These are phyloP conservation scores for Pharmacophagus antenor DNA, from an alignment of 2,888 invertebrate species.

Conservation along the genomic window DNA sequence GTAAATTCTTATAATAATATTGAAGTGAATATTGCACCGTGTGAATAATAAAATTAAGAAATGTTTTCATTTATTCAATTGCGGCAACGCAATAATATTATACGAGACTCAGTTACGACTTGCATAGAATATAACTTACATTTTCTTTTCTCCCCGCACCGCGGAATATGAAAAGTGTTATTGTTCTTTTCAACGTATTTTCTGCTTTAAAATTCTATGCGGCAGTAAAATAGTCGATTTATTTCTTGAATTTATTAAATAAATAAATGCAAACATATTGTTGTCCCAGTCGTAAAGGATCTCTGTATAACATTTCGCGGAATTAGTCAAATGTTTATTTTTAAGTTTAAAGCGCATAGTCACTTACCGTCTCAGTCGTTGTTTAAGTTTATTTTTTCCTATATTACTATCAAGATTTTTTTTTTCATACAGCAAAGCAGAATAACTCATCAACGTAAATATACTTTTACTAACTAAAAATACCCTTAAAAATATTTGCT, in stretches of 20 bases:
- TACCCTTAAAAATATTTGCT: not conserved
- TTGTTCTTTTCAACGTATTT: constrained; percentile 13
- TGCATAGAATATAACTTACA: constrained; percentile 26
- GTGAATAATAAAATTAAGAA: constrained; percentile 25
- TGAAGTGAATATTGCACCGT: constrained; percentile 14
- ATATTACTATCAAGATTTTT: too few species aligned
- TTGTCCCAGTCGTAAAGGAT: not conserved
- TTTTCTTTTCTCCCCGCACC: constrained; percentile 13
- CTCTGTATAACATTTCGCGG: not conserved
- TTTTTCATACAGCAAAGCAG: too few species aligned
- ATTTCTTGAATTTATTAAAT: not conserved
- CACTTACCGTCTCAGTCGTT: not conserved
- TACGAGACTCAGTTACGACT: constrained; percentile 25
- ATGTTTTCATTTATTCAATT: constrained; percentile 24
- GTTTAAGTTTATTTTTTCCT: too few species aligned
- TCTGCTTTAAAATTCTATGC: constrained; percentile 3
- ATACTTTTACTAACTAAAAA: too few species aligned
- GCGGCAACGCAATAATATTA: constrained; percentile 21
- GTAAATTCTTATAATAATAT: not conserved
- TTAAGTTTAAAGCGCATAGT: not conserved
- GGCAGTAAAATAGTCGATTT: not conserved
- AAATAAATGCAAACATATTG: not conserved
- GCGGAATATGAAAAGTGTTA: constrained; percentile 12
- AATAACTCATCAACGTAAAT: too few species aligned
- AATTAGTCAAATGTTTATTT: constrained; percentile 1